Percentiles rank a stretch among this genome's conserved stretches.
phyloP scores from a whole-genome alignment of 2,888 invertebrate genomes.

The Trimorus sp. region DNA sequence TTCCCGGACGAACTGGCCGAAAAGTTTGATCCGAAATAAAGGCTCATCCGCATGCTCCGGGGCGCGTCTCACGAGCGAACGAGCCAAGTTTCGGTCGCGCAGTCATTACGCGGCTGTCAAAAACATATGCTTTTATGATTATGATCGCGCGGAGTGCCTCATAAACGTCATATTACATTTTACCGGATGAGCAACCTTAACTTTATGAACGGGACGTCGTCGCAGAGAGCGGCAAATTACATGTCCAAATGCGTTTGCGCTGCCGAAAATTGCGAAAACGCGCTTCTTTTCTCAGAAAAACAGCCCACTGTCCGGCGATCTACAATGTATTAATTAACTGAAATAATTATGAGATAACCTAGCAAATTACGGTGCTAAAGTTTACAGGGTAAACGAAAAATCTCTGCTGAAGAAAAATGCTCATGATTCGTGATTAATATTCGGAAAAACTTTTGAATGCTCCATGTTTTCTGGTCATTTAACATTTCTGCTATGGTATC shows the following conservation, averaged over 20 bases:
- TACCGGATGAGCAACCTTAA: conserved; percentile 35
- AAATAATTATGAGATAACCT: too few species aligned
- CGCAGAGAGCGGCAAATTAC: conserved; percentile 29
- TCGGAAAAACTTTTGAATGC: too few species aligned
- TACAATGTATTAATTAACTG: background rate
- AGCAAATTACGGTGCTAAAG: too few species aligned
- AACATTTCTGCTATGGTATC: too few species aligned
- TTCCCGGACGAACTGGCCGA: conserved; percentile 2
- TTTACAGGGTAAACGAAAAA: too few species aligned
- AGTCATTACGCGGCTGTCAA: conserved; percentile 55
- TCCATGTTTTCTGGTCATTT: too few species aligned
- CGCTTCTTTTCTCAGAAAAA: too few species aligned
- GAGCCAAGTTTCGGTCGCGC: conserved; percentile 35
- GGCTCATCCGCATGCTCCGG: conserved; percentile 20
- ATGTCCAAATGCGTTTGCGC: conserved; percentile 21
- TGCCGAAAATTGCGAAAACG: conserved; percentile 1
- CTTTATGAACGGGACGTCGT: conserved; percentile 32
- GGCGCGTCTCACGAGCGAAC: conserved; percentile 27
- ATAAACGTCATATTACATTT: conserved; percentile 53
- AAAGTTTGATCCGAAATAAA: conserved; percentile 32
- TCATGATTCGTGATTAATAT: too few species aligned
- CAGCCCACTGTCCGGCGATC: background rate
- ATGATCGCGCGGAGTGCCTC: conserved; percentile 34
- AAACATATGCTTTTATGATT: conserved; percentile 54
- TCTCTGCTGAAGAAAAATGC: too few species aligned